Evolutionary conservation across 2,113 vertebrate genomes (phyloP).

Genomic region (Vulpes vulpes): DNA sequence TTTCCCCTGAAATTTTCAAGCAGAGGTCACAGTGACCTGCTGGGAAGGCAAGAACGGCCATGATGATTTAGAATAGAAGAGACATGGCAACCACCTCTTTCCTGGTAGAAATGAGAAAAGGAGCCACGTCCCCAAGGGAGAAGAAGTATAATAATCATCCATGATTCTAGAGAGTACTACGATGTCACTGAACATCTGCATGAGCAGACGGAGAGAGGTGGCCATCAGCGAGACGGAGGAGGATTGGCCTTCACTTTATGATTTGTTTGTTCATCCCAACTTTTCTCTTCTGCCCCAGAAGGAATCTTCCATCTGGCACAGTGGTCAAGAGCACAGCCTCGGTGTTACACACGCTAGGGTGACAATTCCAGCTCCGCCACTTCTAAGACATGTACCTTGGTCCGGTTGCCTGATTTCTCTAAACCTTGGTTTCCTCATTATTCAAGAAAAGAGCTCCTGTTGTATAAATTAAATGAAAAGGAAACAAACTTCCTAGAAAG

Average conservation of each 20-base stretch:
- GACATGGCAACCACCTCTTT: not conserved
- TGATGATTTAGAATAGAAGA: not conserved
- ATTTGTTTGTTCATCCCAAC: not conserved
- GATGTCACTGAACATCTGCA: not conserved
- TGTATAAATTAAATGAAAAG: conserved; percentile 12
- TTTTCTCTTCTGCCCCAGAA: not conserved
- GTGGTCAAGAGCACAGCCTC: not conserved
- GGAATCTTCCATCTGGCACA: not conserved
- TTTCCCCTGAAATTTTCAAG: conserved; percentile 3
- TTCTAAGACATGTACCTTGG: not conserved
- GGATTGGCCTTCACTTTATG: not conserved
- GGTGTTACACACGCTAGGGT: not conserved
- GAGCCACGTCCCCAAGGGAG: not conserved
- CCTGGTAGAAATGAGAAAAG: not conserved
- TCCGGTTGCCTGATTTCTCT: not conserved
- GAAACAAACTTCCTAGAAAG: not conserved
- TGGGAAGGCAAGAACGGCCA: not conserved
- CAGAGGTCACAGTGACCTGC: conserved; percentile 13
- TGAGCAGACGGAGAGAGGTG: not conserved
- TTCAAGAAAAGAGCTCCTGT: not conserved
- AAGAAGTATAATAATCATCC: not conserved
- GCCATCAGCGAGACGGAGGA: not conserved
- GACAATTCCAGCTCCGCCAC: not conserved
- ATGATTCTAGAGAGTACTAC: not conserved
- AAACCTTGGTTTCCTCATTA: not conserved